Evolutionary conservation across 1,140 invertebrate genomes (phyloP), one percentile per base, ranked within the genome.

Genomic region (Bombyx mandarina): DNA sequence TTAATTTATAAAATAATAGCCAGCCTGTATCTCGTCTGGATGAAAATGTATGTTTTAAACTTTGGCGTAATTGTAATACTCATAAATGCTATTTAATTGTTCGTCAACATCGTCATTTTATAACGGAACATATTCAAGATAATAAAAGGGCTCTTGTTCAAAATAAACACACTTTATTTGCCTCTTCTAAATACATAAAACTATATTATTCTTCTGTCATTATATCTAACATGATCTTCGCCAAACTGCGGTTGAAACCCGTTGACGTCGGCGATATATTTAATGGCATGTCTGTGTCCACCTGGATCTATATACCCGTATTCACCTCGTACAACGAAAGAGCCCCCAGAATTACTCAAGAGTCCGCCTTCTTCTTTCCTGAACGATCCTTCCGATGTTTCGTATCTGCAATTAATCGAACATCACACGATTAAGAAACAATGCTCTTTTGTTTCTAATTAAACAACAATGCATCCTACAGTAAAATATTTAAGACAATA

Each of bases 361-460:
- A 79, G 10, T 22, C 81, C 82, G 0, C 80, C 83, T 47, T 83
- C 82, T 71, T 86, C 82, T 57, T 65, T 73, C 67, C 83, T 78
- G 58, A 69, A 83, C 1, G 79, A 73, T 1, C 82, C 83, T 50
- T 83, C 83, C 52, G 67, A 62, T 22, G 71, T 78, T 60, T 70
- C 65, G 60, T 73, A 86, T 54, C 83, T 86, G 54, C 51, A 67
- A 62, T 35, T 50, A 43, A 54, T 47, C 8, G 45, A 48, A 10
- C 43, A 55, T 8, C 44, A 50, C 8, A 52, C 45, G 26, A 55
- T 55, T 35, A 10, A n/a, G 6, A 22, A 54, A 35, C 51, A 52
- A 7, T 52, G 42, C 9, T 42, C 22, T 35, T 9, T 52, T 52
- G 9, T 43, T 5, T 52, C 8, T 52, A 52, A 52, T 52, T 50